Conservation (phyloP, 53 echinoderm and acorn worm genomes). For the Stichopus horrens region DNA sequence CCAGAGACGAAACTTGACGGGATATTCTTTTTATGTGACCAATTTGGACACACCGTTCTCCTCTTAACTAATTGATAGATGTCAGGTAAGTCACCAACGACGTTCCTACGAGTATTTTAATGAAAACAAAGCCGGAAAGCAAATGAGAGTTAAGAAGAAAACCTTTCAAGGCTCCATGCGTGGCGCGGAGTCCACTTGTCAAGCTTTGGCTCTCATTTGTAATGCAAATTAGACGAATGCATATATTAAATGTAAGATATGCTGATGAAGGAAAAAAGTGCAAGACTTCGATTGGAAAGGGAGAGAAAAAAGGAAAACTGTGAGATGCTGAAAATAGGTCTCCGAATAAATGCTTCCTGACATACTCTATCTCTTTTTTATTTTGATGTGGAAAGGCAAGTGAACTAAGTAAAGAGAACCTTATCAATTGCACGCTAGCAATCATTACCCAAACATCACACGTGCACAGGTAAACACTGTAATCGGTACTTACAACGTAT, state of each 20-base stretch:
- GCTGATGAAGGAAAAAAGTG: neutral
- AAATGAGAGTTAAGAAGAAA: neutral
- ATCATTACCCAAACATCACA: no score
- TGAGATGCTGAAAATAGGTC: neutral
- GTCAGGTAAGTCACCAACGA: slow-evolving; percentile 22
- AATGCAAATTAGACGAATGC: slow-evolving; percentile 9
- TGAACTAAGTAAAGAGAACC: no score
- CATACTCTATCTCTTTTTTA: no score
- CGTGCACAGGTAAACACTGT: no score
- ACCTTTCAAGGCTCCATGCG: slow-evolving; percentile 4
- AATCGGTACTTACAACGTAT: no score
- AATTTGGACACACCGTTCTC: neutral
- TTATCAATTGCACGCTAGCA: no score
- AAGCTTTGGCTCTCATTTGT: slow-evolving; percentile 11
- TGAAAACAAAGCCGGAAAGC: no score
- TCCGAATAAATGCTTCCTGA: neutral
- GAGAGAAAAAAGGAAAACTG: no score
- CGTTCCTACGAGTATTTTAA: neutral
- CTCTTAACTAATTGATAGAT: neutral
- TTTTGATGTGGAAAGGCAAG: no score
- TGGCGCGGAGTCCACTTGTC: slow-evolving; percentile 7
- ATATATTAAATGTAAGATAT: slow-evolving; percentile 9
- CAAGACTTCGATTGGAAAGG: neutral
- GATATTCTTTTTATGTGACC: no score
- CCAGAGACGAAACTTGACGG: neutral